Percentiles rank a stretch among this genome's conserved stretches.
These are phyloP conservation scores for Polypedilum vanderplanki DNA, from an alignment of 1,140 invertebrate genomes.

Conservation along the genomic window DNA sequence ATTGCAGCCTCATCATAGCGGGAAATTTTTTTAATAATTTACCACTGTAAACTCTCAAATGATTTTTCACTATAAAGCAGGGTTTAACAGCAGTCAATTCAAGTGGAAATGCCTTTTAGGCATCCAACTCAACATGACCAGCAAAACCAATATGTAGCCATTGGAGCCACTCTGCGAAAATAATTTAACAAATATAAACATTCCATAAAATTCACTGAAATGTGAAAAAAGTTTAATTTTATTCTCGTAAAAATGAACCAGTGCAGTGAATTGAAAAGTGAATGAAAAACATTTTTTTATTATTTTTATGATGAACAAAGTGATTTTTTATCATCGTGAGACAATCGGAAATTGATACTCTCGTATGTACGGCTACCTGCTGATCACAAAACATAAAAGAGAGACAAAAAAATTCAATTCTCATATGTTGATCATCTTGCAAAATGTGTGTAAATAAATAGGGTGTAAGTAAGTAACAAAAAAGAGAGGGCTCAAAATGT, in stretches of 20 bases:
- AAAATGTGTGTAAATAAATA: constrained; percentile 26
- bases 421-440: not conserved
- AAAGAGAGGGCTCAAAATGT: not conserved
- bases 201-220: not conserved
- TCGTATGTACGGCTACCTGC: not conserved
- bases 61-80: not conserved
- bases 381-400: not conserved
- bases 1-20: not conserved
- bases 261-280: not conserved
- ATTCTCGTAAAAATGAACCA: not conserved
- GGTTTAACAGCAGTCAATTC: not conserved
- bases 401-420: not conserved
- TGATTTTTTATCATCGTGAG: constrained; percentile 22
- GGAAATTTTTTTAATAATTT: not conserved
- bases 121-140: not conserved
- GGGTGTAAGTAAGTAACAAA: not conserved
- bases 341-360: constrained; percentile 23
- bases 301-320: not conserved
- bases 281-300: constrained; percentile 17
- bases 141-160: not conserved
- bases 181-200: constrained; percentile 1
- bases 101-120: constrained; percentile 5
- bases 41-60: not conserved
- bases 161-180: not conserved
- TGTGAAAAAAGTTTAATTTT: not conserved